Percentiles rank a stretch among this genome's conserved stretches.
Conservation (phyloP, 2,797 vertebrate genomes). For the Sebastes steindachneri region DNA sequence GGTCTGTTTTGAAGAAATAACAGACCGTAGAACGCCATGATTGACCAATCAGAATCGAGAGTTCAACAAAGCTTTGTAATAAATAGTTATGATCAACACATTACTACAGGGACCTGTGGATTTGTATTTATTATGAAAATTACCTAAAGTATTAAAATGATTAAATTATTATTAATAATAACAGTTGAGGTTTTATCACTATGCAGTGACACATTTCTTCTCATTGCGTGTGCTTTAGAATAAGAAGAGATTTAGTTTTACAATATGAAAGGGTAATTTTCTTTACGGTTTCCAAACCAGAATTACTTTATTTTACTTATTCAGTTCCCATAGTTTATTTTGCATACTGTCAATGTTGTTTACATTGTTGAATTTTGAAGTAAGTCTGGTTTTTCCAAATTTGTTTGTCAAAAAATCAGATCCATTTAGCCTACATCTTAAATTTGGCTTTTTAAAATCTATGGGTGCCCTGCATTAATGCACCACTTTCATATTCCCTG, state of each 20-base stretch:
- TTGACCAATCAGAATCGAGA: no score
- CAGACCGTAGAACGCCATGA: no score
- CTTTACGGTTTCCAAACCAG: background rate
- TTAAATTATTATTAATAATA: background rate
- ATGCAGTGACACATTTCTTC: background rate
- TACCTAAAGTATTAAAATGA: background rate
- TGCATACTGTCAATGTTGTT: background rate
- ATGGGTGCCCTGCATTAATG: background rate
- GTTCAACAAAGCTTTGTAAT: no score
- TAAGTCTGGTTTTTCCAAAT: background rate
- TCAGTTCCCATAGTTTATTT: background rate
- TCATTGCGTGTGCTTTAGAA: no score
- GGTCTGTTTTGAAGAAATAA: no score
- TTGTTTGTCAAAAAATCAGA: background rate
- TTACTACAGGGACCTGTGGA: background rate
- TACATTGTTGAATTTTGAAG: background rate
- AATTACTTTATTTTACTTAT: background rate
- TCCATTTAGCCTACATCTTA: background rate
- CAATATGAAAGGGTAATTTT: background rate
- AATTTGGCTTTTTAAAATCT: background rate
- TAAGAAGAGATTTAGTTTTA: background rate
- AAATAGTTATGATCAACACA: background rate
- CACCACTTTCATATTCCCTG: background rate
- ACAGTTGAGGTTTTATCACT: background rate
- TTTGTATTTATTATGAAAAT: background rate